Percentiles rank a stretch among this genome's conserved stretches.
Conservation (phyloP, 2,797 vertebrate species). For the Phaenicophaeus curvirostris region DNA sequence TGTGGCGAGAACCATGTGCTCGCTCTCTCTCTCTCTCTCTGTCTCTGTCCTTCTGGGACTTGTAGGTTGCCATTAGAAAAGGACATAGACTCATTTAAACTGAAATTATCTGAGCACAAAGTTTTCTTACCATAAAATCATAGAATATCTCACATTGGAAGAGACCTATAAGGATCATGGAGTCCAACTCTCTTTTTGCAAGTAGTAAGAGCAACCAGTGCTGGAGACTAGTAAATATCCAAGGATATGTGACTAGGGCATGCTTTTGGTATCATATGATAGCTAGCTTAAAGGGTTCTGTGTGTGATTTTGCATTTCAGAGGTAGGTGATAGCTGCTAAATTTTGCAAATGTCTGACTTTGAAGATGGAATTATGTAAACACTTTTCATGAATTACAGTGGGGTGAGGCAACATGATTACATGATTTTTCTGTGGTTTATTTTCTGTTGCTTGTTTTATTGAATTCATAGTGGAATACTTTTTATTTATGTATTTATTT, state of each 20-base stretch:
- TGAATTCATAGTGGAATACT: slow-evolving; percentile 34
- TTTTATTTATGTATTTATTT: slow-evolving; percentile 53
- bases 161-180: rapidly evolving
- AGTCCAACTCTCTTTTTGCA: not conserved
- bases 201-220: not conserved
- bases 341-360: slow-evolving; percentile 47
- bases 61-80: not conserved
- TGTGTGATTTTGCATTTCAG: slow-evolving; percentile 24
- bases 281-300: not conserved
- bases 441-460: slow-evolving; percentile 59
- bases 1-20: rapidly evolving
- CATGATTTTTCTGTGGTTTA: slow-evolving; percentile 32
- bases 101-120: not conserved
- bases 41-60: not conserved
- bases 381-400: slow-evolving; percentile 37
- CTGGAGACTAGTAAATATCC: not conserved
- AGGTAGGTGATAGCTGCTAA: slow-evolving; percentile 13
- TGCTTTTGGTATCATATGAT: not conserved
- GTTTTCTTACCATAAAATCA: not conserved
- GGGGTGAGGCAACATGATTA: not conserved
- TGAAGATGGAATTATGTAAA: slow-evolving; percentile 54
- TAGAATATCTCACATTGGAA: not conserved
- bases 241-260: not conserved
- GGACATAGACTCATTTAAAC: not conserved
- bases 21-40: too few species aligned